Percentiles rank a stretch among this genome's conserved stretches.
These are phyloP conservation scores for Drosophila rufa DNA, from an alignment of 1,140 invertebrate genomes.

Conservation along the genomic window DNA sequence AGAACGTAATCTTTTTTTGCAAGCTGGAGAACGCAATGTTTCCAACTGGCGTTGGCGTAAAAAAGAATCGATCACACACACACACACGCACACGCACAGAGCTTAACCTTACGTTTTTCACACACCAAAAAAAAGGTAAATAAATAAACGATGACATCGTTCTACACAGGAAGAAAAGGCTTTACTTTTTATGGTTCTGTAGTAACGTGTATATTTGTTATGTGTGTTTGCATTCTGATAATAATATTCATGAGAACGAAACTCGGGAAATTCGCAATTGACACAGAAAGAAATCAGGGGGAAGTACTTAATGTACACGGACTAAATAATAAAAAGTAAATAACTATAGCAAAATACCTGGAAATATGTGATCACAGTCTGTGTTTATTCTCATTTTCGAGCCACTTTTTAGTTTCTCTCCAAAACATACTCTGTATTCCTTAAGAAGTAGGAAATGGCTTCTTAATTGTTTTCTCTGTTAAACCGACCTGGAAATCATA, in stretches of 20 bases:
- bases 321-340: too few relatives aligned
- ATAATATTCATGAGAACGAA: too few relatives aligned
- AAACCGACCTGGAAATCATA: too few relatives aligned
- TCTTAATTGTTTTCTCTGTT: background rate
- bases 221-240: too few relatives aligned
- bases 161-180: constrained; percentile 21
- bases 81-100: background rate
- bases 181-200: background rate
- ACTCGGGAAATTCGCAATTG: too few relatives aligned
- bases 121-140: constrained; percentile 6
- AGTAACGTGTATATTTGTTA: background rate
- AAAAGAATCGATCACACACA: constrained; percentile 18
- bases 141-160: constrained; percentile 17
- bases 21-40: constrained; percentile 26
- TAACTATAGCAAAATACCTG: too few relatives aligned
- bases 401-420: background rate
- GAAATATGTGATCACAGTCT: too few relatives aligned
- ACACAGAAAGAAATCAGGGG: background rate
- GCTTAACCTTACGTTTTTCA: constrained; percentile 15
- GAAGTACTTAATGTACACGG: background rate
- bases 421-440: background rate
- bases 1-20: constrained; percentile 50
- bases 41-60: constrained; percentile 16
- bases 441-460: background rate
- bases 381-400: background rate